Evolutionary conservation across 1,140 invertebrate genomes (phyloP), one percentile per base, ranked within the genome.

Genomic region (Riptortus pedestris): DNA sequence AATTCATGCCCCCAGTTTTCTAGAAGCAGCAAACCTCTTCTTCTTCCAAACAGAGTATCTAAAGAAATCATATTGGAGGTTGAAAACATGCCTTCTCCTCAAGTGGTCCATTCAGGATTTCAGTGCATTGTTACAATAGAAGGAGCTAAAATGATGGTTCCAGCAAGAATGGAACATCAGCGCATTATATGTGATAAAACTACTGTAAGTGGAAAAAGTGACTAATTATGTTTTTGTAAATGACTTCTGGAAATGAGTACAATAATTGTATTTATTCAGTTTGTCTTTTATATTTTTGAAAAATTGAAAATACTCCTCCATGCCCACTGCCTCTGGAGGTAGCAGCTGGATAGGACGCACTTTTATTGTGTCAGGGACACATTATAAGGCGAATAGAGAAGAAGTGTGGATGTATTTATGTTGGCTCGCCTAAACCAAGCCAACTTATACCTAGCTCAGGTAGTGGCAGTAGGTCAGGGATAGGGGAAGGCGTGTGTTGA

Each of bases 81-180:
- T 26, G 89, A 93, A 72, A 94, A 95, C 76, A 74, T 94, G 47
- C 91, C 91, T 3, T 86, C 89, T 74, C 88, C 90, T 11, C 87
- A 90, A 77, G 83, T 84, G 62, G 89, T 85, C 0, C 90, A 91
- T 68, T 86, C 86, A 16, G 90, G 89, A 29, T 93, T 94, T 72
- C 85, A 93, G 70, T 96, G 93, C 74, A 87, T 93, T 64, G 85
- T 94, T 26, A 87, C 88, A 67, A 92, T 95, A 66, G 92, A 95
- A 77, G 86, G 85, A 31, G 90, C 91, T 14, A 91, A 91, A 72
- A 86, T 94, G 80, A 81, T 88, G 66, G 82, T 95, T 5, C 87
- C 90, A 52, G 92, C 92, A 0, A 79, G 88, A 69, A 86, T 93
- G 18, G 88, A 91, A 72, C 83, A 82, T 29, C 84, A 85, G 65